Percentiles rank a stretch among this genome's conserved stretches.
Conservation (phyloP, 2,888 invertebrate genomes). For the Drosophila longiperda region DNA sequence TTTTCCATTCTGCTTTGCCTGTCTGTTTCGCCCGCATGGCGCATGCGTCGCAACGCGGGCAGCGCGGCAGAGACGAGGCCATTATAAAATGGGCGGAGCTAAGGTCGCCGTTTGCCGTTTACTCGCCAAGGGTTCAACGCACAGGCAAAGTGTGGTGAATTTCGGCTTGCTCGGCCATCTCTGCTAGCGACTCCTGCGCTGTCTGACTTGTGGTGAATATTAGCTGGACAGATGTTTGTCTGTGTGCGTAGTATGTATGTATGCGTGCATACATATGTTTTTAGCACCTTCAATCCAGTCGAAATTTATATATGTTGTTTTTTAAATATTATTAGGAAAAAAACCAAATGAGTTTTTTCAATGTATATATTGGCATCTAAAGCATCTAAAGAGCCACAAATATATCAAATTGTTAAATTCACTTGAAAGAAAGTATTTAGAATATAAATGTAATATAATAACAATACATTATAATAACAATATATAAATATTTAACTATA, state of each 20-base stretch:
- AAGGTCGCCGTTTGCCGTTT: constrained; percentile 44
- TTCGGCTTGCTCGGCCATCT: constrained; percentile 27
- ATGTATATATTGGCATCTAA: background rate
- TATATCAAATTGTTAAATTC: background rate
- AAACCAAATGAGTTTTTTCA: background rate
- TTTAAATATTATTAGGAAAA: background rate
- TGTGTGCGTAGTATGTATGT: background rate
- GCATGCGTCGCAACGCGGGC: constrained; percentile 67
- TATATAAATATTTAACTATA: background rate
- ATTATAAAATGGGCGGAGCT: constrained; percentile 84
- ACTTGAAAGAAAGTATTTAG: background rate
- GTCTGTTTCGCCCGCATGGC: constrained; percentile 53
- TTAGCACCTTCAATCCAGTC: background rate
- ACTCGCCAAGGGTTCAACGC: constrained; percentile 45
- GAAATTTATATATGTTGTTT: background rate
- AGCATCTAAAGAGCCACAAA: fast-evolving
- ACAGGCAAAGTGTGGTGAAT: constrained; percentile 67
- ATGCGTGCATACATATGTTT: background rate
- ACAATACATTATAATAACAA: too few relatives aligned
- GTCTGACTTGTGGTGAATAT: constrained; percentile 14
- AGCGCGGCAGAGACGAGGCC: constrained; percentile 64
- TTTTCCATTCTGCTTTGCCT: constrained; percentile 47
- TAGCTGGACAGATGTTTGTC: background rate
- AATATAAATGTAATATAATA: background rate
- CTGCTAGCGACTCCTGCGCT: constrained; percentile 35